Evolutionary conservation across 2,797 vertebrate species (phyloP), one percentile per base, ranked within the genome.

Genomic region (Neosilurus hyrtlii): DNA sequence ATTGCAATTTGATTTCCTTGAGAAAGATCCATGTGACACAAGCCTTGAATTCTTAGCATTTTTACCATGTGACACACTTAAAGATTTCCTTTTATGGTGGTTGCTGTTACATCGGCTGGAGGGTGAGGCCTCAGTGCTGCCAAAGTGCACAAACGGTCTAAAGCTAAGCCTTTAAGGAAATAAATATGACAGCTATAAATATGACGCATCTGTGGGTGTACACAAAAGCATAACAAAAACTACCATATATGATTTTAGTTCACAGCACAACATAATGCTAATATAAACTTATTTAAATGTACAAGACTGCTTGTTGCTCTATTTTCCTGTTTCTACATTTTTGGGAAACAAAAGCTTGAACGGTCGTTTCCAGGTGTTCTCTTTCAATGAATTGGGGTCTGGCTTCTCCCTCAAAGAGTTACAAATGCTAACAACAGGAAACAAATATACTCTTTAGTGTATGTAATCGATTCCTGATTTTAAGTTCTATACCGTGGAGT

Each of bases 61-160:
- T 92, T 89, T 94, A 92, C 92, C 94, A 95, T 94, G 94, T 95
- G 94, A 95, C 93, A 93, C 93, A 92, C 90, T 93, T 95, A 95
- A 94, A 95, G 93, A 94, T 94, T 86, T 94, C 94, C 94, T 95
- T 95, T 94, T 95, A 95, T 92, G 94, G 94, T 92, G 18, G 93
- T 89, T 89, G 89, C 90, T 20, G 84, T 94, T 94, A 89, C 88
- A 91, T 87, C 82, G 81, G 72, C 89, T 88, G 89, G 85, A 88
- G 91, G 94, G 93, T 15, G 93, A 91, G 92, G 92, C 90, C 84
- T 93, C 37, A 67, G 63, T 87, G 82, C 87, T 86, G 86, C 85
- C 89, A 91, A 90, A 89, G 87, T 81, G 86, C 86, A 88, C 61
- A 82, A 84, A 84, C 54, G 30, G 72, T 87, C 70, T 86, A 78